Evolutionary conservation across 1,140 invertebrate species (phyloP).

Genomic region (Temnothorax nylanderi): DNA sequence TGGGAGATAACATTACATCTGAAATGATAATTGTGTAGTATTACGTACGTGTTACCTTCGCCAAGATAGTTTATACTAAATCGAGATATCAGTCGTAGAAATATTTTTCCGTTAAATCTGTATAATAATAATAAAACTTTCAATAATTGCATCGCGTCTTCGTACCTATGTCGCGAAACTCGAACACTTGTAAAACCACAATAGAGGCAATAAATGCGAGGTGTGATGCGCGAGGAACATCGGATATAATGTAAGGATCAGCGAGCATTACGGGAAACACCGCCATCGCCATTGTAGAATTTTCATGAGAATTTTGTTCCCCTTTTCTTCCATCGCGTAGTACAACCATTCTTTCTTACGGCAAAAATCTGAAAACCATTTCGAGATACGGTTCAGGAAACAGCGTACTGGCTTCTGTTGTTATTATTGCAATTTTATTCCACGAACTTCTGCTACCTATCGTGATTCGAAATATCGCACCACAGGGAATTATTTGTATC

Average conservation of each 20-base stretch:
- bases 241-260: conserved; percentile 55
- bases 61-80: neutral
- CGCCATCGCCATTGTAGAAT: conserved; percentile 46
- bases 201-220: conserved; percentile 18
- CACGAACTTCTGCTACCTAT: neutral
- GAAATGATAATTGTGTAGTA: neutral
- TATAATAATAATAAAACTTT: conserved; percentile 8
- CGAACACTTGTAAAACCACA: conserved; percentile 38
- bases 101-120: neutral
- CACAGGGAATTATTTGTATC: conserved; percentile 15
- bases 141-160: conserved; percentile 9
- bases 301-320: conserved; percentile 56
- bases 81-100: neutral
- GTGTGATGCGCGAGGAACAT: conserved; percentile 15
- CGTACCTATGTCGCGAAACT: neutral
- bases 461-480: neutral
- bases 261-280: conserved; percentile 47
- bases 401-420: conserved; percentile 6
- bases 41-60: too few species aligned
- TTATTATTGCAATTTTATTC: conserved; percentile 50
- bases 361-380: conserved; percentile 81
- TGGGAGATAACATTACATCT: neutral
- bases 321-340: neutral
- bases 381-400: conserved; percentile 60
- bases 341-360: conserved; percentile 45